Base-by-base conservation (phyloP, 2,797 vertebrate species). In the Antrozous pallidus region DNA sequence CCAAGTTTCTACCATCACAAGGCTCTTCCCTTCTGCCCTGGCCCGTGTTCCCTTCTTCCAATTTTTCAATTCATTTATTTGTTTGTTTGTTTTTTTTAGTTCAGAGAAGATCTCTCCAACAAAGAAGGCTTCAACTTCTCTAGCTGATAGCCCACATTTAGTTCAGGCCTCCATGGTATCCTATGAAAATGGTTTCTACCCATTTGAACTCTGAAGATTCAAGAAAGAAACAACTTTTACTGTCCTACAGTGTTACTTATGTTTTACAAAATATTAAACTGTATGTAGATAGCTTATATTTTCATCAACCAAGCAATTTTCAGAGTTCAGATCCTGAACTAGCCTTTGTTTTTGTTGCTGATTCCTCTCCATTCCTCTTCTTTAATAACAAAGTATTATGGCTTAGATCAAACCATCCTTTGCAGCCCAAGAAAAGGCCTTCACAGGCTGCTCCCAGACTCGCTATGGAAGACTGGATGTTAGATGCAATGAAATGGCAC, bases 211-310 rank as follows among this genome's bases (percentile, higher is more conserved):
- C 33, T 74, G 11, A 58, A 51, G 20, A 83, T 78, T 81, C 77
- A 70, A 90, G 65, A 90, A 88, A 85, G 33, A 56, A 58, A 82
- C 8, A 14, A 5, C 24, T 10, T 36, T 17, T 82, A 3, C 20
- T 82, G 1, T 33, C 49, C 38, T 47, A 33, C 28, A 47, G 5
- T 0, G 49, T 89, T 69, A 45, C 12, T 73, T 82, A 36, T 3
- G 0, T 69, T 49, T 51, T 31, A 31, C 78, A 98, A 97, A 96
- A 31, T 77, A 95, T 74, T 95, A 74, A 92, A 24, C 95, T 94
- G 95, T 79, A 96, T 94, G 95, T 94, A 95, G 78, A 96, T 63
- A 45, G 71, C 93, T 65, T 98, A 94, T 97, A 97, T 97, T 94
- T 98, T 96, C 26, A 97, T 96, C 95, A 97, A 83, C 95, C 97